Conservation (phyloP, 2,113 vertebrate genomes). For the Cochlearius cochlearius region DNA sequence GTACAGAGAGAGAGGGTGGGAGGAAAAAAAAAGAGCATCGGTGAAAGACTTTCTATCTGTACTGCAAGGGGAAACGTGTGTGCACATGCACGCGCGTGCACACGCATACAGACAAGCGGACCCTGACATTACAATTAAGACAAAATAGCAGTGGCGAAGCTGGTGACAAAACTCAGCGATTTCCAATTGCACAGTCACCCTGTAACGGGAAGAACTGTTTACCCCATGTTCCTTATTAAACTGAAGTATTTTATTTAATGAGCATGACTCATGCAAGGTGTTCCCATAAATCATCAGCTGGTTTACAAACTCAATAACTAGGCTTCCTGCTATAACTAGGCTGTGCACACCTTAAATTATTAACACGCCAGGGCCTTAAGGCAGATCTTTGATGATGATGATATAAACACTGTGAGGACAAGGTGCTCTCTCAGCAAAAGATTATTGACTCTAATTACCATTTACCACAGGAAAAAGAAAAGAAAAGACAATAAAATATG, state of each 20-base stretch:
- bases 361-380: constrained; percentile 93
- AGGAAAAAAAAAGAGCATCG: neutral
- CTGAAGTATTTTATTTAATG: constrained; percentile 91
- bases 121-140: constrained; percentile 58
- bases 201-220: constrained; percentile 78
- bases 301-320: constrained; percentile 98
- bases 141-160: constrained; percentile 44
- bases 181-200: constrained; percentile 73
- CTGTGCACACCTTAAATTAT: constrained; percentile 96
- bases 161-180: constrained; percentile 75
- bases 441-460: constrained; percentile 97
- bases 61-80: neutral
- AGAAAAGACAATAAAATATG: constrained; percentile 81
- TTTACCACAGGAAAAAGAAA: constrained; percentile 85
- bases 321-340: constrained; percentile 94
- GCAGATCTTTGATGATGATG: constrained; percentile 98
- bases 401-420: constrained; percentile 92
- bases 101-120: neutral
- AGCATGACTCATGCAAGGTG: constrained; percentile 92
- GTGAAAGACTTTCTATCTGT: constrained; percentile 1
- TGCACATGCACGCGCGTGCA: neutral
- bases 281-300: constrained; percentile 97
- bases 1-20: neutral
- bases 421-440: constrained; percentile 98
- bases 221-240: constrained; percentile 86